Percentiles rank a stretch among this genome's conserved stretches.
Conservation (phyloP, 2,797 vertebrate species). For the Sphenopsis melanotis region DNA sequence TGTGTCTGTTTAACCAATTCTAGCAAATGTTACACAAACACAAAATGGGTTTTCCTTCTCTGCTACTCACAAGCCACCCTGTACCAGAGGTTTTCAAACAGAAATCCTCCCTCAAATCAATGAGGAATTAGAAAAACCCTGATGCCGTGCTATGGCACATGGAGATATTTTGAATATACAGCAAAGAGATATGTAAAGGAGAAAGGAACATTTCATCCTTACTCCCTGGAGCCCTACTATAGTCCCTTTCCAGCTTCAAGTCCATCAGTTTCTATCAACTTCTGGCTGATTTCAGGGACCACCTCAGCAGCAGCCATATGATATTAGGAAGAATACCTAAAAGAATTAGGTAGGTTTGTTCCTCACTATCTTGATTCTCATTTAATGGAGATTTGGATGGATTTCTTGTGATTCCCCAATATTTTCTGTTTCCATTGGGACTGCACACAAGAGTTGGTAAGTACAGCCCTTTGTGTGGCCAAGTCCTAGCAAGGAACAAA, state of each 20-base stretch:
- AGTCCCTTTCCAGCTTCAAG: neutral
- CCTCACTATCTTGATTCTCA: neutral
- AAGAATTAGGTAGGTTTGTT: neutral
- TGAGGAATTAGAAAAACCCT: neutral
- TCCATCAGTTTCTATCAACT: neutral
- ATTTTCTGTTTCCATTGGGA: neutral
- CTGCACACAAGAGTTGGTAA: neutral
- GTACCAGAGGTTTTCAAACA: slow-evolving; percentile 24
- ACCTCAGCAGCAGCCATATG: neutral
- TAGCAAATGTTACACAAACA: slow-evolving; percentile 46
- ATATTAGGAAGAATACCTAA: neutral
- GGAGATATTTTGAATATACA: neutral
- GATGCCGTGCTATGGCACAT: neutral
- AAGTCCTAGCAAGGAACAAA: neutral
- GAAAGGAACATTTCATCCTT: neutral
- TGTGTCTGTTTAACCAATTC: slow-evolving; percentile 44
- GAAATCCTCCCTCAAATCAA: neutral
- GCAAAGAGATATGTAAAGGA: neutral
- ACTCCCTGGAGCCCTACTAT: neutral
- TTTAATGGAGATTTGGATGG: neutral
- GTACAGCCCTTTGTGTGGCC: neutral
- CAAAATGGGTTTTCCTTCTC: neutral
- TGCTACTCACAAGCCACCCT: neutral
- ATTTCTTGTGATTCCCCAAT: neutral
- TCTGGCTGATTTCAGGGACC: neutral